Evolutionary conservation across 2,797 vertebrate species (phyloP), one percentile per base, ranked within the genome.

Genomic region (Fratercula arctica): DNA sequence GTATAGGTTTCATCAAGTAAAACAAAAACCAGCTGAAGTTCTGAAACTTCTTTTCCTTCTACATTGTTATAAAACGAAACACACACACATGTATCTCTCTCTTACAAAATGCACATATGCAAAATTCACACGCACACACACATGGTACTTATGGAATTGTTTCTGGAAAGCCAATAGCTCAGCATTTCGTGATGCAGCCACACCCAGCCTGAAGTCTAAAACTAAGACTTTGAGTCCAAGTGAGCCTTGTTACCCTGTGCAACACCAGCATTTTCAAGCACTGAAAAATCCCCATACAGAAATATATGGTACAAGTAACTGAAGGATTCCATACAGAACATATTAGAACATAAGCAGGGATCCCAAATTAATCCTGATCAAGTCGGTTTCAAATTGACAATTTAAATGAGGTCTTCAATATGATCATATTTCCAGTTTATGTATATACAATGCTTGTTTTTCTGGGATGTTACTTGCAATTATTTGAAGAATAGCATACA

Each of bases 71-170:
- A 56, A 80, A 76, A 11, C 23, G 23, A 75, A 6, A 28, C 15
- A 67, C 13, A 39, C 13, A 11, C 5, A 8, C 3, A 13, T 5
- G 20, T 3, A 18, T 2, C 11, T 2, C 7, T 2, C 9, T 18
- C 26, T 79, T 61, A 13, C n/a, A 43, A 35, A 31, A 8, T 4
- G 0, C 13, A 9, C 5, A 6, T 15, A 3, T 6, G 15, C 59
- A 54, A 3, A 37, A 53, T 28, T 21, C 14, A 29, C 12, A 16
- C 35, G 29, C 45, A 39, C 1, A 39, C 18, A 19, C 43, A 18
- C 41, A 15, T 9, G 18, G 11, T 16, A 6, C 15, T 51, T 61
- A 45, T 11, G 16, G 48, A 92, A 63, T 16, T 33, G 5, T 3
- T 66, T 35, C 64, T 77, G 69, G 41, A 56, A 73, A 76, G 41